Base-by-base conservation (phyloP, 2,113 vertebrate species). In the Lonchura striata region DNA sequence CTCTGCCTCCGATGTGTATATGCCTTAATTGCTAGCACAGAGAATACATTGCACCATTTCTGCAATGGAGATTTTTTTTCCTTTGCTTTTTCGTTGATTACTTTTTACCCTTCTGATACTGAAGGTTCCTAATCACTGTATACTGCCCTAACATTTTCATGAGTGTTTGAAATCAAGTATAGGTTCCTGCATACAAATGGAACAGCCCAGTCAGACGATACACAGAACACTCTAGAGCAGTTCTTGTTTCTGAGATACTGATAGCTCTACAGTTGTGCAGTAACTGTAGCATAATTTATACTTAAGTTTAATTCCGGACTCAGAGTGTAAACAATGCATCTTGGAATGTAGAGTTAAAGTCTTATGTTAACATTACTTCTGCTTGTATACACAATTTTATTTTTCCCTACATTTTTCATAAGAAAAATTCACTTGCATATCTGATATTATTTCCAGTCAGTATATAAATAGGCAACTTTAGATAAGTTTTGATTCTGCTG, bases 91-190 rank as follows among this genome's bases (percentile, higher is more conserved):
- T 37, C 6, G 6, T 3, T 42, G 10, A 6, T 60, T 61, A 22
- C 15, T 69, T 18, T 7, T 21, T 61, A 11, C 1, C 0, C 6
- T 70, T 1, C 6, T 53, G n/a, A n/a, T 75, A 22, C 0, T 52
- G 15, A 72, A 7, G 6, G 3, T 28, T 88, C 3, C 16, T 80
- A 41, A 15, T 82, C 7, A 1, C 31, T 0, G 0, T 28, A 1
- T 59, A 24, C 5, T 78, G 10, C 8, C 71, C 7, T 85, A 2
- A 5, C 31, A 11, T 56, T 72, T 82, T n/a, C 1, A 0, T 11
- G 53, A 69, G 15, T 33, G 5, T 17, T 63, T 50, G n/a, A 41
- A 57, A 19, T 60, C 8, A 35, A 31, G 3, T 33, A 13, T 65
- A 25, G n/a, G 3, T 44, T 77, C 2, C 7, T 56, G 30, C 42